These are phyloP conservation scores for Talpa occidentalis DNA, from an alignment of 2,113 vertebrate genomes.

Conservation along the genomic window DNA sequence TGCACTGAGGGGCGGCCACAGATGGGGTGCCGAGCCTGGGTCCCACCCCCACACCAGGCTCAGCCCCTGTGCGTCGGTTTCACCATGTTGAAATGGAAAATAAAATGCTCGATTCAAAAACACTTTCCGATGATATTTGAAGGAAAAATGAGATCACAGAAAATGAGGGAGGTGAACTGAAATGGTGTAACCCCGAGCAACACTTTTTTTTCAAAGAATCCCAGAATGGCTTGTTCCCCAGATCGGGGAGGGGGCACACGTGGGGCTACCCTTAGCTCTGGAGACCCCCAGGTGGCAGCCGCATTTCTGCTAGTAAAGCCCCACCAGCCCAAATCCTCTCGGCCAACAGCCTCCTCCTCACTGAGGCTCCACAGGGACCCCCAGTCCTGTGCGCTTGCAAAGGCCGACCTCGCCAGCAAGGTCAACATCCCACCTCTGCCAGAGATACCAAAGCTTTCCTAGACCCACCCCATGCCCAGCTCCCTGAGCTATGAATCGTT, in stretches of 20 bases:
- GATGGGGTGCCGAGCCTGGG: not conserved
- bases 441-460: conserved; percentile 67
- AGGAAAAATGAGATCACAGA: conserved; percentile 82
- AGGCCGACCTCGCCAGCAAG: conserved; percentile 5
- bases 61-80: conserved; percentile 41
- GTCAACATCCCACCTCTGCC: conserved; percentile 55
- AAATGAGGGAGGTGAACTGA: conserved; percentile 72
- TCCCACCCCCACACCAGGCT: not conserved
- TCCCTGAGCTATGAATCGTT: conserved; percentile 53
- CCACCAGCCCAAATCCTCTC: too few relatives aligned
- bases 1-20: not conserved
- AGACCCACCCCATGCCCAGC: conserved; percentile 50
- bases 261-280: not conserved
- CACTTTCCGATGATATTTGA: conserved; percentile 75
- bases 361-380: accelerated
- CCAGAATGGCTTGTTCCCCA: conserved; percentile 14
- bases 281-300: not conserved
- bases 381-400: not conserved
- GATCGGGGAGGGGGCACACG: too few relatives aligned
- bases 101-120: conserved; percentile 61
- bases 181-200: conserved; percentile 63
- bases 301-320: not conserved
- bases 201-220: not conserved
- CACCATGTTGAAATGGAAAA: conserved; percentile 75
- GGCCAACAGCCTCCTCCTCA: not conserved